phyloP scores from a whole-genome alignment of 2,113 vertebrate genomes.

The Periophthalmodon schlosseri region DNA sequence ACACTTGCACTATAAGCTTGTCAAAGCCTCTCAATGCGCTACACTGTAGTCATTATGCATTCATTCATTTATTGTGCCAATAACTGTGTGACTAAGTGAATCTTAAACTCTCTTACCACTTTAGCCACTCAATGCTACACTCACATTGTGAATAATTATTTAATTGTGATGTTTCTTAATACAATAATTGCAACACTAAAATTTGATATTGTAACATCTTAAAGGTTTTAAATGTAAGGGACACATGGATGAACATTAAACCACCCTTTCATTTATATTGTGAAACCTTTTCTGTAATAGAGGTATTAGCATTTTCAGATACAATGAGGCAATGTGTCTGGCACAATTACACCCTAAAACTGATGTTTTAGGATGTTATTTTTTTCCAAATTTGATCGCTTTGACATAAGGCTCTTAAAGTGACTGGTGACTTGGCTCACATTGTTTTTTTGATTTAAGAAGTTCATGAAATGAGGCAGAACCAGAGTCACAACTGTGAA shows the following conservation, averaged over 20 bases:
- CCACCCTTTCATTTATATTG: neutral
- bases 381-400: constrained; percentile 38
- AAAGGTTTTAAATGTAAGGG: too few species aligned
- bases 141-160: too few species aligned
- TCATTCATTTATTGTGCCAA: too few species aligned
- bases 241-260: neutral
- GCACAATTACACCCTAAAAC: constrained; percentile 32
- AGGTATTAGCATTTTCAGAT: constrained; percentile 23
- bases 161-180: too few species aligned
- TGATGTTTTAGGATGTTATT: constrained; percentile 35
- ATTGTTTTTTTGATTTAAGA: constrained; percentile 41
- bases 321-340: constrained; percentile 21
- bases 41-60: too few species aligned
- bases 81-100: too few species aligned
- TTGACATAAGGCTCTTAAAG: constrained; percentile 32
- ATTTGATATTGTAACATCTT: too few species aligned
- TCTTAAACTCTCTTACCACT: too few species aligned
- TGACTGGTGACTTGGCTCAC: constrained; percentile 55
- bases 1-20: too few species aligned
- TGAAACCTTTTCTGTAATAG: neutral
- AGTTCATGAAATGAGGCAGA: constrained; percentile 39
- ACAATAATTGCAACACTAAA: too few species aligned
- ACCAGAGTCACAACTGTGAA: constrained; percentile 59
- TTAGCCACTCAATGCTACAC: too few species aligned
- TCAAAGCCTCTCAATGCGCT: too few species aligned